phyloP scores from a whole-genome alignment of 2,113 vertebrate species.

The Silurus asotus region DNA sequence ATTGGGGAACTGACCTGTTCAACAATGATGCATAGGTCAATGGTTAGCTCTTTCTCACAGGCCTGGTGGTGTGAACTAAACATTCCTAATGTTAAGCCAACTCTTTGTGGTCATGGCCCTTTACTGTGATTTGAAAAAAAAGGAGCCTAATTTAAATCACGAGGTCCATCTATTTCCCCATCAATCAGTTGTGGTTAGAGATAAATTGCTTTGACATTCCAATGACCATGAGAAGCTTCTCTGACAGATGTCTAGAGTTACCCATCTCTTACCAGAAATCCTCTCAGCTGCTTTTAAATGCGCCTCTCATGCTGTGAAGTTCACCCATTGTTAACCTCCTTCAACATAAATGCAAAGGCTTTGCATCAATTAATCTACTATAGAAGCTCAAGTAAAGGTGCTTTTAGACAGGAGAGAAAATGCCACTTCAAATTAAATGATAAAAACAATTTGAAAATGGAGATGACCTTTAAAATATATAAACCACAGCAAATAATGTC shows the following conservation, averaged over 20 bases:
- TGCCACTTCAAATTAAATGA: neutral
- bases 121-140: conserved; percentile 56
- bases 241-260: conserved; percentile 70
- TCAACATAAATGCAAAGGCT: conserved; percentile 62
- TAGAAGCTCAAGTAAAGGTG: neutral
- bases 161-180: conserved; percentile 64
- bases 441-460: neutral
- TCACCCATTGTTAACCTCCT: conserved; percentile 64
- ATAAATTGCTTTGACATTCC: conserved; percentile 72
- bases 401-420: neutral
- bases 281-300: conserved; percentile 67
- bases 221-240: conserved; percentile 73
- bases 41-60: conserved; percentile 53
- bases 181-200: conserved; percentile 68
- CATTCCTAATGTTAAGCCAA: conserved; percentile 76
- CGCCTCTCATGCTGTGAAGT: conserved; percentile 61
- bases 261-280: conserved; percentile 67
- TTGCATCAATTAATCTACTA: conserved; percentile 36
- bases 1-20: conserved; percentile 51
- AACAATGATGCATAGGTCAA: conserved; percentile 66
- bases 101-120: conserved; percentile 74
- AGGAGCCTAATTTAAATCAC: conserved; percentile 70
- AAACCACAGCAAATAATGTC: neutral
- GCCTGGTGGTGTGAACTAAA: conserved; percentile 71
- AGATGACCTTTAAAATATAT: neutral